Evolutionary conservation across 2,797 vertebrate species (phyloP).

Genomic region (Lemur catta): DNA sequence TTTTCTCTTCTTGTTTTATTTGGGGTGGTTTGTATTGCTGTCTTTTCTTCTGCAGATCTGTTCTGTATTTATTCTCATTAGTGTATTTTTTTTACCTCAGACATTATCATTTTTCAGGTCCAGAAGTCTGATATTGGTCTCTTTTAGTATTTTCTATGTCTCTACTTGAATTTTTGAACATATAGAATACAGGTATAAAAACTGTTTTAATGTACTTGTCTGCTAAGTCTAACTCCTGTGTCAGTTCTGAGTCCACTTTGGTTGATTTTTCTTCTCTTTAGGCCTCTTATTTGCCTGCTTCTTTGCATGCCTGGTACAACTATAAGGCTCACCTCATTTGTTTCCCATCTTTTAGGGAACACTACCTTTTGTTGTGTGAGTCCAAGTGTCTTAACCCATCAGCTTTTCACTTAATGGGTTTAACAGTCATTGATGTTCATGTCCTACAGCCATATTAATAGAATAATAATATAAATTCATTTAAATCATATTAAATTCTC

Average conservation of each 20-base stretch:
- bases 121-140: not conserved
- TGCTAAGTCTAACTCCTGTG: not conserved
- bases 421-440: not conserved
- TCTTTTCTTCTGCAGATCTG: not conserved
- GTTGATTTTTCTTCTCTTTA: not conserved
- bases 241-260: not conserved
- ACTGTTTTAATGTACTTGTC: not conserved
- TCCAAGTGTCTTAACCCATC: not conserved
- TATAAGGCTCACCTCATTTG: not conserved
- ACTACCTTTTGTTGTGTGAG: not conserved
- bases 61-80: not conserved
- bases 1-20: not conserved
- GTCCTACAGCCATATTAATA: not conserved
- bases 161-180: not conserved
- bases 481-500: too few species aligned
- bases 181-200: not conserved
- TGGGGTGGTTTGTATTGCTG: not conserved
- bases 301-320: not conserved
- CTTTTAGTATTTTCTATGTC: not conserved
- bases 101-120: not conserved
- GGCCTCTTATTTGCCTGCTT: not conserved
- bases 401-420: not conserved
- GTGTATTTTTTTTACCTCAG: not conserved
- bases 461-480: too few species aligned
- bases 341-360: not conserved